Percentiles rank a stretch among this genome's conserved stretches.
These are phyloP conservation scores for Brachystomella parvula DNA, from an alignment of 1,140 invertebrate species.

Conservation along the genomic window DNA sequence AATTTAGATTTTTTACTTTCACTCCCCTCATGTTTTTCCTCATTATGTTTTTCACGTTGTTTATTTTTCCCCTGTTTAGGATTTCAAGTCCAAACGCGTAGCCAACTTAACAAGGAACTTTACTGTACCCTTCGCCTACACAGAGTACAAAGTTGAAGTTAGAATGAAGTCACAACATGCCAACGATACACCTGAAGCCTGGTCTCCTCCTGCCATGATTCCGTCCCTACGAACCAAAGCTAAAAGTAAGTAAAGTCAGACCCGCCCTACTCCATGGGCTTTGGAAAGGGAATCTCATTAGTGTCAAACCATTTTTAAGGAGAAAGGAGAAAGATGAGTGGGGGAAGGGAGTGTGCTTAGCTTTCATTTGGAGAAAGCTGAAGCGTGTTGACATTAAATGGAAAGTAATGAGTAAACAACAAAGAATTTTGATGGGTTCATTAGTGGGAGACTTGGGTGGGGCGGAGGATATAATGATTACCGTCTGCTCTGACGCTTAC, in stretches of 20 bases:
- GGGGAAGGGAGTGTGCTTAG: no score
- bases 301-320: neutral
- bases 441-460: no score
- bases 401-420: no score
- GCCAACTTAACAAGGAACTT: conserved; percentile 10
- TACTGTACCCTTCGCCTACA: conserved; percentile 24
- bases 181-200: conserved; percentile 28
- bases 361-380: no score
- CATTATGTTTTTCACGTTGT: neutral
- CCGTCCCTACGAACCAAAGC: conserved; percentile 14
- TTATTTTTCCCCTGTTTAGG: neutral
- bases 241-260: conserved; percentile 19
- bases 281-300: neutral
- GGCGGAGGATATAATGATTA: no score
- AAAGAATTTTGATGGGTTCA: no score
- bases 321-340: no score
- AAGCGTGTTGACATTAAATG: no score
- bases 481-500: no score
- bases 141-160: conserved; percentile 28
- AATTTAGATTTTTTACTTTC: neutral
- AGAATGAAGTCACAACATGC: conserved; percentile 28
- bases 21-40: neutral
- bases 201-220: conserved; percentile 25
- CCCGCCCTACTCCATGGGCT: neutral
- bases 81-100: neutral